A percentile compares a stretch with the other conserved stretches of the same genome.
Conservation (phyloP, 2,888 invertebrate genomes). For the Choristoneura rosaceana region DNA sequence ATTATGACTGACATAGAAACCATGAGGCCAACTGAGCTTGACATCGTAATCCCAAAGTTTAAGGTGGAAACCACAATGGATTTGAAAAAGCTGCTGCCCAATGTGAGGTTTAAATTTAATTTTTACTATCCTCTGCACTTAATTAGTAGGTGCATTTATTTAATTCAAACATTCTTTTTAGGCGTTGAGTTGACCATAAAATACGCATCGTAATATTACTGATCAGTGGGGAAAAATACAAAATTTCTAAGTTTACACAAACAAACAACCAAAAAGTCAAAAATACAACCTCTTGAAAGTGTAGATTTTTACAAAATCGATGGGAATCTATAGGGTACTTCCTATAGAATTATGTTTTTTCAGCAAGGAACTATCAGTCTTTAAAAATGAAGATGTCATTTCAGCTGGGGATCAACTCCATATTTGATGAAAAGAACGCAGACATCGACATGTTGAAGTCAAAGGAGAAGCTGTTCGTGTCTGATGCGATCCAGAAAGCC, state of each 20-base stretch:
- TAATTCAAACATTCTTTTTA: no score
- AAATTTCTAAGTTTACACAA: no score
- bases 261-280: no score
- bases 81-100: neutral
- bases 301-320: no score
- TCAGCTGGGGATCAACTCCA: constrained; percentile 9
- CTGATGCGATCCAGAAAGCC: no score
- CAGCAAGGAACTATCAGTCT: neutral
- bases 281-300: no score
- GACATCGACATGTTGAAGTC: neutral
- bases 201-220: no score
- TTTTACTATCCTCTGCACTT: neutral
- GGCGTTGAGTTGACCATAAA: no score
- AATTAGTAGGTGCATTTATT: no score
- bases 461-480: no score
- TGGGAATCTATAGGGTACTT: no score
- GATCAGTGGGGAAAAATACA: no score
- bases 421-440: neutral
- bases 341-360: neutral
- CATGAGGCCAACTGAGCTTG: neutral
- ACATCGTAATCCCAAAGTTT: constrained; percentile 8
- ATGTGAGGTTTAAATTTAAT: neutral
- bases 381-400: neutral
- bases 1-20: constrained; percentile 8
- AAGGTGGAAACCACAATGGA: constrained; percentile 2